phyloP scores from a whole-genome alignment of 2,113 vertebrate genomes.

The Typhlomys cinereus region DNA sequence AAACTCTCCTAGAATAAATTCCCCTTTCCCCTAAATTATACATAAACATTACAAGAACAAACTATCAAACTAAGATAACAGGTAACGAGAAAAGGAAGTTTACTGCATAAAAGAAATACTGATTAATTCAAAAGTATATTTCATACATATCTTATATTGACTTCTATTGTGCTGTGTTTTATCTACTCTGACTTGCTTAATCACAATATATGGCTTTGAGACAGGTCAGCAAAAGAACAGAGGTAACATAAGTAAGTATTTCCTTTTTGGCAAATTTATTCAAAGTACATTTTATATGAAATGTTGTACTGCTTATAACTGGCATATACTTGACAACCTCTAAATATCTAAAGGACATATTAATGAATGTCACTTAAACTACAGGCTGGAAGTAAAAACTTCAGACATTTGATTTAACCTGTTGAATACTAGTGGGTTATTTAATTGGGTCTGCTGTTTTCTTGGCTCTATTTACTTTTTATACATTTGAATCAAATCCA shows the following conservation, averaged over 20 bases:
- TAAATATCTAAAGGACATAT: conserved; percentile 29
- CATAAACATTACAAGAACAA: no score
- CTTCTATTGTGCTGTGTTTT: neutral
- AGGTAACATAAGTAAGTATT: conserved; percentile 13
- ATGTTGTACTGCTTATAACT: conserved; percentile 24
- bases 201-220: neutral
- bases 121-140: conserved; percentile 34
- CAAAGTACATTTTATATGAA: neutral
- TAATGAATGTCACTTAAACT: conserved; percentile 38
- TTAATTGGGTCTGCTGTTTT: conserved; percentile 13
- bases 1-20: no score
- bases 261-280: conserved; percentile 21
- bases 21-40: no score
- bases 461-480: conserved; percentile 42
- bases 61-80: no score
- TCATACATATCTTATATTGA: no score
- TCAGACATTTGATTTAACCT: conserved; percentile 44
- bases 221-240: neutral
- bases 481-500: neutral
- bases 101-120: conserved; percentile 21
- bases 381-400: neutral
- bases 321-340: conserved; percentile 23
- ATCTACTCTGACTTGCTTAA: conserved; percentile 7
- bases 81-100: neutral
- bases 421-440: conserved; percentile 3